phyloP scores from a whole-genome alignment of 2,113 vertebrate genomes.

The Lophura nycthemera region DNA sequence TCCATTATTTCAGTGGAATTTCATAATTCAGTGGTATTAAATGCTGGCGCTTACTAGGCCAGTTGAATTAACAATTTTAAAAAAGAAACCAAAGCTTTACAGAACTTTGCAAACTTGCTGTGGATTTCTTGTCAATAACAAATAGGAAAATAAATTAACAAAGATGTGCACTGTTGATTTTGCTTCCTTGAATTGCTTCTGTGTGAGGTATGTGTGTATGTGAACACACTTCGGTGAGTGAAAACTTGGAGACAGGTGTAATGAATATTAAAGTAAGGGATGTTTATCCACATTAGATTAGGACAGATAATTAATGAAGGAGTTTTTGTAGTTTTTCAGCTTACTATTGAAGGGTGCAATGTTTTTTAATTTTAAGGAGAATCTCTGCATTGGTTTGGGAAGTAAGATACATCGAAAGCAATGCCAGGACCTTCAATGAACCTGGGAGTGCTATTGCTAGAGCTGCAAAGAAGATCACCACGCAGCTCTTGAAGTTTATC shows the following conservation, averaged over 20 bases:
- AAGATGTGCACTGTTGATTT: not conserved
- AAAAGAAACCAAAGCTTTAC: not conserved
- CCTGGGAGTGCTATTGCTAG: constrained; percentile 93
- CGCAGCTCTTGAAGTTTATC: constrained; percentile 92
- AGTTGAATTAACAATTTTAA: not conserved
- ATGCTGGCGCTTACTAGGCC: not conserved
- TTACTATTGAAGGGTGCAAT: not conserved
- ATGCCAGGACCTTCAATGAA: constrained; percentile 95
- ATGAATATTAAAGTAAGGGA: not conserved
- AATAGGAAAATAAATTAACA: not conserved
- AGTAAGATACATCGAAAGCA: constrained; percentile 91
- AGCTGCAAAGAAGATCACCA: constrained; percentile 93
- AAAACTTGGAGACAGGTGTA: not conserved
- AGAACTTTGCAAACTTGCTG: not conserved
- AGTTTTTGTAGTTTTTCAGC: not conserved
- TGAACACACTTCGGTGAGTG: not conserved
- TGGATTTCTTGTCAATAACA: not conserved
- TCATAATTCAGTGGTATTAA: not conserved
- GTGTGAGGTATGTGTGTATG: no score
- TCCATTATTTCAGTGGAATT: not conserved
- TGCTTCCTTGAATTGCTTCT: not conserved
- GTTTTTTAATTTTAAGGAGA: constrained; percentile 80
- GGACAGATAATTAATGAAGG: not conserved
- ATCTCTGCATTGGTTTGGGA: constrained; percentile 96
- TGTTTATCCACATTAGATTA: not conserved